These are phyloP conservation scores for Sthenelais limicola DNA, from an alignment of 2,888 invertebrate species.

Conservation along the genomic window DNA sequence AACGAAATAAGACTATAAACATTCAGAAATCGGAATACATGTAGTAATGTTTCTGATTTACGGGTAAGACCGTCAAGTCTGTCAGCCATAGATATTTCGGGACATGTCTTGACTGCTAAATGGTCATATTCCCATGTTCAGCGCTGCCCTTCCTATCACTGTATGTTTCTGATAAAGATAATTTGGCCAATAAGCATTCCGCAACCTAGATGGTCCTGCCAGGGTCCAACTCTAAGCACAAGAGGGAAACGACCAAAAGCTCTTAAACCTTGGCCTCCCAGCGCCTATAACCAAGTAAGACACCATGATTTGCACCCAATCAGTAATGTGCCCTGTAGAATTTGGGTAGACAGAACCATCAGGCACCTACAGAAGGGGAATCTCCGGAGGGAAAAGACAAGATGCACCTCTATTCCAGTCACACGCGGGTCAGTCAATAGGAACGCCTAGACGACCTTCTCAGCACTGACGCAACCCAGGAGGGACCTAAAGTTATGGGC, in stretches of 20 bases:
- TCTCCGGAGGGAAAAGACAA: neutral
- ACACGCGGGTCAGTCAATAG: slow-evolving; percentile 23
- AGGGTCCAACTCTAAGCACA: too few species aligned
- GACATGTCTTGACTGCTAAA: too few species aligned
- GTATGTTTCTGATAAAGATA: slow-evolving; percentile 8
- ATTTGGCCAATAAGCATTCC: slow-evolving; percentile 32
- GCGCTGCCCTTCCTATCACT: neutral
- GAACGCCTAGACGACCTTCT: slow-evolving; percentile 28
- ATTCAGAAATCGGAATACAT: too few species aligned
- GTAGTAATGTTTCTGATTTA: too few species aligned
- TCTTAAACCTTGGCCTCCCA: slow-evolving; percentile 16
- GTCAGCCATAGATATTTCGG: too few species aligned
- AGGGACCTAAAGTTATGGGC: slow-evolving; percentile 10
- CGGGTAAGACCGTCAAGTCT: too few species aligned
- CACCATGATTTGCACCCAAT: slow-evolving; percentile 34
- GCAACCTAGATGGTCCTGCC: neutral
- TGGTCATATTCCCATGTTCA: too few species aligned
- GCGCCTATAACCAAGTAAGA: slow-evolving; percentile 9
- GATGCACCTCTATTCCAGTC: slow-evolving; percentile 5
- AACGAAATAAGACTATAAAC: too few species aligned
- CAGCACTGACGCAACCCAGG: neutral
- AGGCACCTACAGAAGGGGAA: neutral
- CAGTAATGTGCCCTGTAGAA: too few species aligned
- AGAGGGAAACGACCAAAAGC: slow-evolving; percentile 1
- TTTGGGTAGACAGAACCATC: neutral